Conservation (phyloP, 92 coral and sea anemone species). For the Umimayanthus chanpuru region DNA sequence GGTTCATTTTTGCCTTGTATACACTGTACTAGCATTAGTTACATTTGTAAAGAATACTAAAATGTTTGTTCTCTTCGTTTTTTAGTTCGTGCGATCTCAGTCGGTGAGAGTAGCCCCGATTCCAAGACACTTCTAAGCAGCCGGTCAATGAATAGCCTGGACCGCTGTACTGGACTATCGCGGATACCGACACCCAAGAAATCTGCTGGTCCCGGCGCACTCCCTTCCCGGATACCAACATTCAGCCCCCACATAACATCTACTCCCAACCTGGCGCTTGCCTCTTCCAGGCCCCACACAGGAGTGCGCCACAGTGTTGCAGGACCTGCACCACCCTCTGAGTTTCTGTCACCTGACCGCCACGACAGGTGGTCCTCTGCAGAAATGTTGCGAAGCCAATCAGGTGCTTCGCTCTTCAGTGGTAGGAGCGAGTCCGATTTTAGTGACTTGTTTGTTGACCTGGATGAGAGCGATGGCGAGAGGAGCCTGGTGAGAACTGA, state of each 20-base stretch:
- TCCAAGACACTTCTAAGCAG: slow-evolving; percentile 37
- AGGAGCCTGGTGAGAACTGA: slow-evolving; percentile 31
- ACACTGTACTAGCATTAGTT: no score
- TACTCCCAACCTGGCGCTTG: slow-evolving; percentile 39
- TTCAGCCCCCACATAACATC: slow-evolving; percentile 42
- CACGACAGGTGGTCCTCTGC: slow-evolving; percentile 19
- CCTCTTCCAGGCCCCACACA: slow-evolving; percentile 13
- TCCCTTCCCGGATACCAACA: slow-evolving; percentile 35
- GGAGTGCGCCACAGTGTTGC: slow-evolving; percentile 11
- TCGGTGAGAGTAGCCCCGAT: slow-evolving; percentile 14
- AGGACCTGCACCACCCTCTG: slow-evolving; percentile 4
- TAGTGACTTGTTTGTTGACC: slow-evolving; percentile 39
- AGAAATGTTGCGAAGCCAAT: slow-evolving; percentile 33
- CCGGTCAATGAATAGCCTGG: slow-evolving; percentile 33
- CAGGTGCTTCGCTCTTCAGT: slow-evolving; percentile 37
- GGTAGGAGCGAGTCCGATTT: slow-evolving; percentile 38
- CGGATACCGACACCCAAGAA: slow-evolving; percentile 40
- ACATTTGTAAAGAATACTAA: no score
- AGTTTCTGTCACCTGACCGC: not conserved
- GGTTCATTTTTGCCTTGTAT: no score
- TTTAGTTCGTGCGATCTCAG: slow-evolving; percentile 34
- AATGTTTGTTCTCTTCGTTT: not conserved
- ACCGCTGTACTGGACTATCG: slow-evolving; percentile 21
- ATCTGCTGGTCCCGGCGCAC: not conserved
- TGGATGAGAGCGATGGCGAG: slow-evolving; percentile 37